Base-by-base conservation (phyloP, 2,113 vertebrate species). In the Chionis minor region DNA sequence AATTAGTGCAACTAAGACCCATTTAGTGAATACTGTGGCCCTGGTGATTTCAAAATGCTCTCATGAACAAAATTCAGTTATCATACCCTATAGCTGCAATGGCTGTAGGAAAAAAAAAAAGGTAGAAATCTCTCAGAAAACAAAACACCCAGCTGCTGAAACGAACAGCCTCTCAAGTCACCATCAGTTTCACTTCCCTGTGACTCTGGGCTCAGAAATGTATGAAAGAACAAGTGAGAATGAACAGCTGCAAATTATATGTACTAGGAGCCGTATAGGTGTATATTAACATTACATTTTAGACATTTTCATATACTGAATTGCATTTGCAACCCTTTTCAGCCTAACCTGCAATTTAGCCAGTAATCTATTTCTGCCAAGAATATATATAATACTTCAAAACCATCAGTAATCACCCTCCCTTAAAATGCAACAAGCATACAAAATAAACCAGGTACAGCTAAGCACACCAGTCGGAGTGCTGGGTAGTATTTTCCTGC, bases 181-280 rank as follows among this genome's bases (percentile, higher is more conserved):
- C 80, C 55, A 81, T 3, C 47, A 72, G 61, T 95, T 93, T 97
- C 83, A 26, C 81, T 97, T 98, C 95, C 81, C 62, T 81, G 6
- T 52, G 74, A 95, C 75, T 56, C 47, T 63, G 77, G 67, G 85
- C 86, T 97, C 78, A 96, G 94, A 97, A 97, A 97, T 52, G 54
- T 79, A 91, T 88, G 85, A 8, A 90, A 92, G 85, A 90, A 93
- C 88, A 97, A 97, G 85, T 94, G 92, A 96, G 80, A 98, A 92
- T 38, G 38, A 81, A 66, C 73, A 96, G 88, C 79, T 94, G 90
- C 22, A 2, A 88, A 66, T 61, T 82, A 51, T 58, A 67, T 42
- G 42, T 33, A 44, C 55, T 55, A 73, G 28, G 75, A 71, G 8
- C 17, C 70, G 8, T 24, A 77, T 24, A 77, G 28, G 16, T 87